Conservation (phyloP, 2,888 invertebrate species). For the Cyaniris semiargus region DNA sequence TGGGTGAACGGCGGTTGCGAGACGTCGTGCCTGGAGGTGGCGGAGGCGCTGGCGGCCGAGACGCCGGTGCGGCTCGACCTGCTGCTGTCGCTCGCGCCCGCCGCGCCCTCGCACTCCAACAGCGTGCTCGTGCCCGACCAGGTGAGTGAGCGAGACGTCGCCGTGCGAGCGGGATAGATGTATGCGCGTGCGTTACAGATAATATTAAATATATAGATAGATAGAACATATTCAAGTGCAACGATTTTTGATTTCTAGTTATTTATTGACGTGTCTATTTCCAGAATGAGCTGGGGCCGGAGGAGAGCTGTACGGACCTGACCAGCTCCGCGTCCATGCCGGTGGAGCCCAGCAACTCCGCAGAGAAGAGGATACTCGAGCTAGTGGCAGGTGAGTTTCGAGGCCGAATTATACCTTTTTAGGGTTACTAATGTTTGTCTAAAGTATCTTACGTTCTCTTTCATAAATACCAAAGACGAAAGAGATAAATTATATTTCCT, state of each 20-base stretch:
- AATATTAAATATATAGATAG: no score
- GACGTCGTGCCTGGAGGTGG: slow-evolving; percentile 90
- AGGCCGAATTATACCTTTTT: background rate
- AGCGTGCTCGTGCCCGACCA: slow-evolving; percentile 84
- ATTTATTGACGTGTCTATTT: no score
- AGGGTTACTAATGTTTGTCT: no score
- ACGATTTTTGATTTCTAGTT: no score
- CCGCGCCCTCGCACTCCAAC: slow-evolving; percentile 87
- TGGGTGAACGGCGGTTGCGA: slow-evolving; percentile 96
- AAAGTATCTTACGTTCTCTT: no score
- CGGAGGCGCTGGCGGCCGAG: slow-evolving; percentile 93
- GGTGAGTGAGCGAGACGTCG: slow-evolving; percentile 45
- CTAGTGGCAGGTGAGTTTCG: slow-evolving; percentile 79
- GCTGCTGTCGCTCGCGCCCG: slow-evolving; percentile 90
- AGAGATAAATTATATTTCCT: no score
- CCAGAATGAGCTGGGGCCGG: slow-evolving; percentile 59
- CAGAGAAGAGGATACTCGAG: slow-evolving; percentile 87
- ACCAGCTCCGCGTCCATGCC: slow-evolving; percentile 86
- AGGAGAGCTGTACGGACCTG: slow-evolving; percentile 77
- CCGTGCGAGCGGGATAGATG: background rate
- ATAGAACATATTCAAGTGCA: no score
- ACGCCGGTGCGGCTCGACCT: slow-evolving; percentile 94
- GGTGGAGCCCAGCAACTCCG: slow-evolving; percentile 86
- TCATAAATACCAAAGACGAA: no score
- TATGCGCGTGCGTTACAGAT: background rate